These are phyloP conservation scores for Macrotrachela quadricornifera DNA, from an alignment of 1,140 invertebrate species.

Conservation along the genomic window DNA sequence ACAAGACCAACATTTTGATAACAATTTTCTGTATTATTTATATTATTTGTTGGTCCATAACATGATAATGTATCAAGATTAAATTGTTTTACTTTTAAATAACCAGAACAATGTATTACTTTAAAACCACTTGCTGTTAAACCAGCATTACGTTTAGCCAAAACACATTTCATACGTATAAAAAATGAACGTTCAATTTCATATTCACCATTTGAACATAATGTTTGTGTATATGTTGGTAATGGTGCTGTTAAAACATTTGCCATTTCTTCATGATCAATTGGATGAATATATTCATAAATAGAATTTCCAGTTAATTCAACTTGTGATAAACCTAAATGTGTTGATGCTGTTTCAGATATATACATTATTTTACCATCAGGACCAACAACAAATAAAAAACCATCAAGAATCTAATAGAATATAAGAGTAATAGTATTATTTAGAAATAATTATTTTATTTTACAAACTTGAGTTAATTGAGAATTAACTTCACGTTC, in stretches of 20 bases:
- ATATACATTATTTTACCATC: constrained; percentile 99
- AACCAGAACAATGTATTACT: constrained; percentile 90
- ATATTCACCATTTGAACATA: constrained; percentile 13
- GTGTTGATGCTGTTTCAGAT: constrained; percentile 88
- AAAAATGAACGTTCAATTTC: constrained; percentile 37
- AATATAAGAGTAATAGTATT: constrained; percentile 18
- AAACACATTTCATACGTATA: constrained; percentile 84
- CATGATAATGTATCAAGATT: constrained; percentile 30
- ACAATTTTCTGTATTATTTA: too few relatives aligned
- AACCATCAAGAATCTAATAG: constrained; percentile 66
- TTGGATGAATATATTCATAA: constrained; percentile 82
- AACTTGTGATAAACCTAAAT: constrained; percentile 83
- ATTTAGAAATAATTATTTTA: background rate
- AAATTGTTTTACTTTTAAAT: constrained; percentile 55
- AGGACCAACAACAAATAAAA: constrained; percentile 84
- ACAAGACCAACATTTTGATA: constrained; percentile 70
- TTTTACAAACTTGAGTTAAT: constrained; percentile 50
- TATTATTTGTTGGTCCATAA: too few relatives aligned
- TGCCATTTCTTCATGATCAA: constrained; percentile 83
- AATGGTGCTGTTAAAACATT: constrained; percentile 44
- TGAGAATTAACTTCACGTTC: constrained; percentile 75
- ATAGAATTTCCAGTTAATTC: constrained; percentile 92
- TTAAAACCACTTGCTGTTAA: constrained; percentile 79
- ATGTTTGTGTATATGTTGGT: constrained; percentile 11
- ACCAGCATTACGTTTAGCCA: constrained; percentile 86